Percentiles rank a stretch among this genome's conserved stretches.
phyloP scores from a whole-genome alignment of 2,797 vertebrate genomes.

The Labeo calbasu region DNA sequence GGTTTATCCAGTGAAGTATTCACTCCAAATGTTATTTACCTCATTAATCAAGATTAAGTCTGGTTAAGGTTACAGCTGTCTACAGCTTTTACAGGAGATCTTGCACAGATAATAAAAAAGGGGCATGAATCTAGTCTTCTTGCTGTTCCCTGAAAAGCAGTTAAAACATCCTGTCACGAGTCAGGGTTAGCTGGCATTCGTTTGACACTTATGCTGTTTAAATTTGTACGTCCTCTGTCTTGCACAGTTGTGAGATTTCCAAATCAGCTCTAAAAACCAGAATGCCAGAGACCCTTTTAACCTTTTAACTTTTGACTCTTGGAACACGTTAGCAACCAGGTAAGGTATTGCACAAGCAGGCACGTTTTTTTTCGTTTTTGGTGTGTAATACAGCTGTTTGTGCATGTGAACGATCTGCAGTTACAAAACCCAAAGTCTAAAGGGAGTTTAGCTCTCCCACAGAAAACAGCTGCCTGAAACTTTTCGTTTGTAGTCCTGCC shows the following conservation, averaged over 20 bases:
- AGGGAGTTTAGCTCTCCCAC: background rate
- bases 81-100: background rate
- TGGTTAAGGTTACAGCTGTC: slow-evolving; percentile 8
- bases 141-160: background rate
- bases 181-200: background rate
- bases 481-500: background rate
- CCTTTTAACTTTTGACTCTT: too few relatives aligned
- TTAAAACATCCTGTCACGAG: background rate
- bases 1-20: slow-evolving; percentile 29
- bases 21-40: slow-evolving; percentile 25
- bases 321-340: background rate
- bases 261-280: background rate
- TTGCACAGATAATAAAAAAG: slow-evolving; percentile 24
- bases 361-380: background rate
- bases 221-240: background rate
- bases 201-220: background rate
- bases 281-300: too few relatives aligned
- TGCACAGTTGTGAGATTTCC: background rate
- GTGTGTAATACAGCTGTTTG: background rate
- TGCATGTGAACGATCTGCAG: background rate
- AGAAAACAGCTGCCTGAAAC: background rate
- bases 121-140: background rate
- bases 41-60: slow-evolving; percentile 33
- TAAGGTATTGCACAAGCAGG: background rate
- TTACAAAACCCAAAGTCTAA: background rate